Base-by-base conservation (phyloP, 2,888 invertebrate species). In the Bombylius major region DNA sequence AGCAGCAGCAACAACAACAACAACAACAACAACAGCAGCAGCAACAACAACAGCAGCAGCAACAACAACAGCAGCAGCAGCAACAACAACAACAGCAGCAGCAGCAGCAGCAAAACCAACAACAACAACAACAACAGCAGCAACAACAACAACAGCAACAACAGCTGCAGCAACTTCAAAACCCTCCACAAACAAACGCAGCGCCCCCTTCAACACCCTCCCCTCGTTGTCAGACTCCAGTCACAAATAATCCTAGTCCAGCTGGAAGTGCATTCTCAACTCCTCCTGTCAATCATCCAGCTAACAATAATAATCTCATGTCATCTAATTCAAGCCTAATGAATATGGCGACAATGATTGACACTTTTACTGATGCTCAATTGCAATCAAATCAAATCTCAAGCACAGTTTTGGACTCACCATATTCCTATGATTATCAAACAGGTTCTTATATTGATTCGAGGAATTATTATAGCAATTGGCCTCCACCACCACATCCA, bases 311-410 rank as follows among this genome's bases (percentile, higher is more conserved):
- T 78, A 69, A 63, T 58, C 64, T 71, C 45, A 70, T 75, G 72
- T 67, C 72, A 58, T 69, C 72, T 50, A 73, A 73, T 58, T 71
- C 82, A 44, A 82, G 82, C 39, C 75, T 85, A 13, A 72, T 85
- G 62, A 86, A 86, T 65, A 86, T 86, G 85, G 83, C 84, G 45
- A 79, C 84, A 7, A 86, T 86, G 84, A 82, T 86, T 60, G 86
- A 86, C 62, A 84, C 83, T 63, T 86, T 86, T 72, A 83, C 82
- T 44, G 85, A 86, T 66, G 83, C 84, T 23, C 88, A 89, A 67
- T 73, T 90, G 42, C 89, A 90, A 72, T 89, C 87, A 67, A 87
- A 88, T 67, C 89, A 89, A 72, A 87, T 89, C 61, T 88, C 89
- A 46, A 89, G 89, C 66, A 90, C 89, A 13, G 89, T 89, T 6